Evolutionary conservation across 2,797 vertebrate species (phyloP).

Genomic region (Limnodromus scolopaceus): DNA sequence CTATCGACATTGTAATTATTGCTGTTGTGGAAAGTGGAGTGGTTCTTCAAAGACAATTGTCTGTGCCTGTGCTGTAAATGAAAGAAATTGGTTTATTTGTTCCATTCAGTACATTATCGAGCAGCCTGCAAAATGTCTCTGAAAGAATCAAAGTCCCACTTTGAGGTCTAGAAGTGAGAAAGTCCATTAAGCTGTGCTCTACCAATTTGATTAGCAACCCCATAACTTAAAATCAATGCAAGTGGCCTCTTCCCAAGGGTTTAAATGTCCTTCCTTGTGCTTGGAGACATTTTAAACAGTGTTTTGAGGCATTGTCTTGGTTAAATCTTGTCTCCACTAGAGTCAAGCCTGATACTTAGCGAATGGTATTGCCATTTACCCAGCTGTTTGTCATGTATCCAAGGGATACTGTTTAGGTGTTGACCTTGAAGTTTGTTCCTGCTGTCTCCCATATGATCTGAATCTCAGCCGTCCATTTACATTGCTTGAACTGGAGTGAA

Average conservation of each 20-base stretch:
- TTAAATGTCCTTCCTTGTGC: not conserved
- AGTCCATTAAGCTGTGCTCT: slow-evolving; percentile 60
- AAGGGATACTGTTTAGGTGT: not conserved
- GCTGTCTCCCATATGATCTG: not conserved
- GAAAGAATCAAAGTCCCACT: slow-evolving; percentile 74
- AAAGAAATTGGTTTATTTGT: slow-evolving; percentile 71
- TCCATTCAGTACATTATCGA: slow-evolving; percentile 47
- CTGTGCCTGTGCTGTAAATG: slow-evolving; percentile 57
- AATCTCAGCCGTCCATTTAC: not conserved
- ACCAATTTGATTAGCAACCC: slow-evolving; percentile 66
- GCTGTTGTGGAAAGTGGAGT: slow-evolving; percentile 28
- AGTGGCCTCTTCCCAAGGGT: not conserved
- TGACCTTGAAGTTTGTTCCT: not conserved
- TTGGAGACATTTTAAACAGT: not conserved
- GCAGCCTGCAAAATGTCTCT: slow-evolving; percentile 70
- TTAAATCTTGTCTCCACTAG: not conserved
- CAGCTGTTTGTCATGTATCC: not conserved
- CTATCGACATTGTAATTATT: slow-evolving; percentile 14
- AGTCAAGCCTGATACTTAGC: not conserved
- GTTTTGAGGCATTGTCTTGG: not conserved
- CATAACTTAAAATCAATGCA: slow-evolving; percentile 39
- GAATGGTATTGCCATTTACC: not conserved
- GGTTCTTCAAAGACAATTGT: slow-evolving; percentile 62
- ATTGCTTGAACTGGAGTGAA: not conserved
- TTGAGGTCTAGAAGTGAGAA: slow-evolving; percentile 51